Evolutionary conservation across 1,140 invertebrate genomes (phyloP), one percentile per base, ranked within the genome.

Genomic region (Oncopeltus fasciatus): DNA sequence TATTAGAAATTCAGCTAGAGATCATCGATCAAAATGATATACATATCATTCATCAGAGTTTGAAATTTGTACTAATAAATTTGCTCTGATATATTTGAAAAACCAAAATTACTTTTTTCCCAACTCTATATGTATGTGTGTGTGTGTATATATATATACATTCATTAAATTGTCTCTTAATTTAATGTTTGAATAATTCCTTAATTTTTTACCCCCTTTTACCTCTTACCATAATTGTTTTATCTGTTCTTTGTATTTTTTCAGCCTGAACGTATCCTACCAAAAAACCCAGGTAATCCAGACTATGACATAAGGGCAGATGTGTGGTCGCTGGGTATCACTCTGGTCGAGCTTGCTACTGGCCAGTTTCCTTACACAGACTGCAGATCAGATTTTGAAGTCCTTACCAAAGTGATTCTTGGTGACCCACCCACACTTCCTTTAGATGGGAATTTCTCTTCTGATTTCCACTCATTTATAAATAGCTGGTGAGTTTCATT

Each of bases 241-340:
- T 60, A 21, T 57, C 4, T 57, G 9, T 28, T 26, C 14, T 26
- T 57, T 14, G 20, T 11, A 11, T 38, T 64, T 68, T 70, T 74
- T 16, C 70, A 96, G 92, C 95, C 95, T 38, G 95, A 98, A 78
- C 81, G 94, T 70, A 97, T 98, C 75, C 91, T 93, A 75, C 88
- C 89, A 28, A 86, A 83, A 63, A 83, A 91, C 75, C 87, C 88
- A 57, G 83, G 83, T 57, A 86, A 88, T 69, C 89, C 90, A 57
- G 92, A 95, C 74, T 98, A 98, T 73, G 96, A 99, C 76, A 96
- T 98, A 69, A 81, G 95, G 68, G 94, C 95, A 20, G 96, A 99
- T 78, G 95, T 99, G 21, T 99, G 96, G 96, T 96, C 92, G 71
- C 79, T 99, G 63, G 96, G 96, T 67, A 97, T 99, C 67, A 95